Conservation (phyloP, 2,888 invertebrate species). For the Thelaira solivaga region DNA sequence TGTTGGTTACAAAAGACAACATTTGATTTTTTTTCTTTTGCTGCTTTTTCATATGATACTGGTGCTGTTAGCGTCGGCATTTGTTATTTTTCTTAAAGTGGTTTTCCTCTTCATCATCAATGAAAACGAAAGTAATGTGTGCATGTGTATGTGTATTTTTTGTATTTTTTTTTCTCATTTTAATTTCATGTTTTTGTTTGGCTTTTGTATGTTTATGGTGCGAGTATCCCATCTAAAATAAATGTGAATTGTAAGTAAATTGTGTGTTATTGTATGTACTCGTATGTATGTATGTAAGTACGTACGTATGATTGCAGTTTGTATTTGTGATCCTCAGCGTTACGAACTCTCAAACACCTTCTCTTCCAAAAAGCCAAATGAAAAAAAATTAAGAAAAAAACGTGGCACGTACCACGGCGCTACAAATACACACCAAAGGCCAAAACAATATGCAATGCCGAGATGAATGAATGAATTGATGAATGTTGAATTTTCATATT, state of each 20-base stretch:
- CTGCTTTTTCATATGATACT: conserved; percentile 19
- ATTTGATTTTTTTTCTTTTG: conserved; percentile 16
- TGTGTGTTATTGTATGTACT: background rate
- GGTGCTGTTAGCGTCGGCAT: conserved; percentile 22
- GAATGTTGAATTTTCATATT: conserved; percentile 37
- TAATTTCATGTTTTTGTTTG: background rate
- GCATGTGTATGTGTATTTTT: conserved; percentile 22
- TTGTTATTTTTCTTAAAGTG: conserved; percentile 40
- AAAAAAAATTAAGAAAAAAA: conserved; percentile 29
- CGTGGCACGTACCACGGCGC: conserved; percentile 56
- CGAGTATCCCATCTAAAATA: conserved; percentile 21
- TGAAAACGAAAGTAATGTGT: conserved; percentile 75
- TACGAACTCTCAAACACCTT: conserved; percentile 64
- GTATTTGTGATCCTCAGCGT: conserved; percentile 42
- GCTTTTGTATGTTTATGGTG: conserved; percentile 13
- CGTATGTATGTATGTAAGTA: background rate
- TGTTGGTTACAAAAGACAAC: conserved; percentile 16
- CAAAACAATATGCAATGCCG: conserved; percentile 18
- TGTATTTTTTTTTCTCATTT: background rate
- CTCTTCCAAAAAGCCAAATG: conserved; percentile 45
- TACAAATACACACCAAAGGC: conserved; percentile 28
- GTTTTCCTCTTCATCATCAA: conserved; percentile 65
- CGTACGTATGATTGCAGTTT: background rate
- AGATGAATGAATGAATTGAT: conserved; percentile 45
- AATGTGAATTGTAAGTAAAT: background rate